Conservation (phyloP, 2,888 invertebrate species). For the Scaptomyza parva region DNA sequence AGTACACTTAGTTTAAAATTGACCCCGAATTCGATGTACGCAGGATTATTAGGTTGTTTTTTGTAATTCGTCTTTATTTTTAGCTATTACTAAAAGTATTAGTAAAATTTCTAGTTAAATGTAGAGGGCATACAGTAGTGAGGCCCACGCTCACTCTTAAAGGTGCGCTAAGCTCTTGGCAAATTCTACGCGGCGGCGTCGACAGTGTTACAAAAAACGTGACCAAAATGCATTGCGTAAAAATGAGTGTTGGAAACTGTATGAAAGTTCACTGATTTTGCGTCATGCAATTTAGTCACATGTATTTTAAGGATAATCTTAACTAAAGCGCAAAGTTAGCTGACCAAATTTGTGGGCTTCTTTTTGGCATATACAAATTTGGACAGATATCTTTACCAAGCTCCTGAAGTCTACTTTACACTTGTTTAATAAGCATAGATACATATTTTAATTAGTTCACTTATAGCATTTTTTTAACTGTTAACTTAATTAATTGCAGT, state of each 20-base stretch:
- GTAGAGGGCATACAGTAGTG: conserved; percentile 59
- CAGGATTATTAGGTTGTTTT: conserved; percentile 10
- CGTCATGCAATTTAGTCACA: conserved; percentile 51
- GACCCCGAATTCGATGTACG: not conserved
- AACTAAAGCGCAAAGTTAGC: conserved; percentile 53
- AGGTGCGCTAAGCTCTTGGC: conserved; percentile 62
- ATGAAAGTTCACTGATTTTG: conserved; percentile 16
- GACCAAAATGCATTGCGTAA: conserved; percentile 49
- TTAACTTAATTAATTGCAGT: conserved; percentile 69
- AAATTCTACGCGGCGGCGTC: conserved; percentile 50
- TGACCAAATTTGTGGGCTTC: conserved; percentile 26
- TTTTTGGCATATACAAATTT: conserved; percentile 35
- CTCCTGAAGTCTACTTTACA: conserved; percentile 54
- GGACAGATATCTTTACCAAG: conserved; percentile 49
- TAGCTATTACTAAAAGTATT: conserved; percentile 72
- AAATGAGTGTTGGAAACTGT: not conserved
- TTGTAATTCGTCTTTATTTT: conserved; percentile 60
- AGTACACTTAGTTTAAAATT: not conserved
- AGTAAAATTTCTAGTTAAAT: conserved; percentile 73
- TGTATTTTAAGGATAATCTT: conserved; percentile 33
- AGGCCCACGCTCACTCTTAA: conserved; percentile 47
- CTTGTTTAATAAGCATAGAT: conserved; percentile 51
- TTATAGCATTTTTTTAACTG: conserved; percentile 53
- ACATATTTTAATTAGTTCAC: conserved; percentile 62
- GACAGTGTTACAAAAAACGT: conserved; percentile 45